Conservation (phyloP, 2,797 vertebrate genomes). For the Gallirallus australis region DNA sequence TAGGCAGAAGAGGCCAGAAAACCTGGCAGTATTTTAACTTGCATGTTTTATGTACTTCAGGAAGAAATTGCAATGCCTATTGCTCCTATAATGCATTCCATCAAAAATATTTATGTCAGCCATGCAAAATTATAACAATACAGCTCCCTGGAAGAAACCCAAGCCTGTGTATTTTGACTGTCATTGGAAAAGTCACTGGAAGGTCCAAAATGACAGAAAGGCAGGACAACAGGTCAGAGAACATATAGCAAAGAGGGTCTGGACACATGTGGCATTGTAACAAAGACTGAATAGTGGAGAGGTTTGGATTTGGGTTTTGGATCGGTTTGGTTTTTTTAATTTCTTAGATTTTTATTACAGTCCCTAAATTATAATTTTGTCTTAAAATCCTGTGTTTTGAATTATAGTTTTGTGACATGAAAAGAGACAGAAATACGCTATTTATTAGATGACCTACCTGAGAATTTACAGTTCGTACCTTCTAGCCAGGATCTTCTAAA, state of each 20-base stretch:
- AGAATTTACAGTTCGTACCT: conserved; percentile 14
- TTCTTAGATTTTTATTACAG: not conserved
- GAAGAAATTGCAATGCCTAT: conserved; percentile 34
- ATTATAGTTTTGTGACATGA: not conserved
- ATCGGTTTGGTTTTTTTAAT: not conserved
- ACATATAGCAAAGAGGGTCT: not conserved
- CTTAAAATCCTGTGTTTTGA: not conserved
- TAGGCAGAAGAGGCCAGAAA: conserved; percentile 4
- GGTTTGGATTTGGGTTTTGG: not conserved
- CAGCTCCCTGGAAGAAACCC: conserved; percentile 12
- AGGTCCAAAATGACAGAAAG: not conserved
- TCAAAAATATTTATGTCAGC: conserved; percentile 55
- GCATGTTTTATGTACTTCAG: conserved; percentile 34
- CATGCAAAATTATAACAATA: conserved; percentile 33
- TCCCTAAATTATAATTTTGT: not conserved
- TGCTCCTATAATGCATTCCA: conserved; percentile 38
- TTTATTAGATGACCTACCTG: not conserved
- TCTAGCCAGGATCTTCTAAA: conserved; percentile 5
- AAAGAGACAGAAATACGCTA: not conserved
- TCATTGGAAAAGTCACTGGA: not conserved
- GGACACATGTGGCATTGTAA: not conserved
- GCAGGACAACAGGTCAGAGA: not conserved
- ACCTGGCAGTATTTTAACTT: conserved; percentile 35
- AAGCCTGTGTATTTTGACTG: not conserved
- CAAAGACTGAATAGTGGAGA: not conserved